Base-by-base conservation (phyloP, 2,797 vertebrate genomes). In the Enteromius argenteus region DNA sequence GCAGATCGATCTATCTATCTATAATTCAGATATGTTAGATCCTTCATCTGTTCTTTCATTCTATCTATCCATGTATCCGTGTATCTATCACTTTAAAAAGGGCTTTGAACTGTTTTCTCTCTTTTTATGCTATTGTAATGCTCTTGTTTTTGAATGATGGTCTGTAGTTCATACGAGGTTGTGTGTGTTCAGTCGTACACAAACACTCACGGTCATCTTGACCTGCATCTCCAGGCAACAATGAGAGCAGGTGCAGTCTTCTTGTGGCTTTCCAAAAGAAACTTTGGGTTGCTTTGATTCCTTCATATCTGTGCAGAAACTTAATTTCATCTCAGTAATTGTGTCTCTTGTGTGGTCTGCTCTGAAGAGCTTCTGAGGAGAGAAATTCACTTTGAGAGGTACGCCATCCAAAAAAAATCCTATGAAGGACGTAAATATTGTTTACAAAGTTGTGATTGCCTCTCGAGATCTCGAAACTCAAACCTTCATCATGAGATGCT, bases 271-370 rank as follows among this genome's bases (percentile, higher is more conserved):
- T 35, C 60, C 17, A 7, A 35, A 49, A 49, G 42, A 49, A 66
- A 66, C 60, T 49, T 79, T 49, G 11, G 23, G 21, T 35, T 17
- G 0, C 60, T 64, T 71, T 81, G 67, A 58, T 71, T 42, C 5
- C 10, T 19, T 71, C 37, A 44, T 60, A 71, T 60, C 67, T 32
- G 35, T 42, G n/a, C 19, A 17, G n/a, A 81, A 72, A 71, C n/a
- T 42, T 30, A 32, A 81, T 81, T 81, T 46, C 23, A 60, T 72
- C 51, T 60, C 17, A 46, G 37, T 27, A 15, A 58, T 32, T n/a
- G 68, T 14, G 37, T 81, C 79, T 81, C 37, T 32, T 32, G 79
- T 81, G 79, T 72, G 79, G 68, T 71, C 51, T 15, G 51, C 37
- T 60, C n/a, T 60, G 51, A 42, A 60, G 19, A 44, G 9, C 30